These are phyloP conservation scores for Silurus aristotelis DNA, from an alignment of 2,797 vertebrate genomes.

Conservation along the genomic window DNA sequence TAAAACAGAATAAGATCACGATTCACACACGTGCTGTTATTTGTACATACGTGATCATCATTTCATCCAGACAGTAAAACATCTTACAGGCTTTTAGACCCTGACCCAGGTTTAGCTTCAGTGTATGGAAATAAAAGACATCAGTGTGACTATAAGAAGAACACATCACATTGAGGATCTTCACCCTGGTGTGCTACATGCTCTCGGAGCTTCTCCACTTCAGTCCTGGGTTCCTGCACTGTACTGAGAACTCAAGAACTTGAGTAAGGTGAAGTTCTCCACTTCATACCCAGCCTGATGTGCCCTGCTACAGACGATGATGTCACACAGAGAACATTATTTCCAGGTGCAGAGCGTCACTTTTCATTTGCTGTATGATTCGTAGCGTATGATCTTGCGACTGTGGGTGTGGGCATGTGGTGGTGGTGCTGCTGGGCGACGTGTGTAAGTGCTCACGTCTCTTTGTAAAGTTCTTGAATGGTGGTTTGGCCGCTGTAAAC, in stretches of 20 bases:
- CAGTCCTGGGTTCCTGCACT: neutral
- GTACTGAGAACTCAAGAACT: neutral
- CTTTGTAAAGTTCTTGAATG: neutral
- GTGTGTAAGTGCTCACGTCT: neutral
- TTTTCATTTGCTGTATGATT: neutral
- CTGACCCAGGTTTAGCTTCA: neutral
- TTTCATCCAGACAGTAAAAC: neutral
- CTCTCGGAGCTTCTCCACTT: neutral
- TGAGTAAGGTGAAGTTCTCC: neutral
- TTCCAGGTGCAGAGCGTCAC: neutral
- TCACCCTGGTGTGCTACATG: neutral
- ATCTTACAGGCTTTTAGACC: neutral
- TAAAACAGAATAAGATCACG: too few relatives aligned
- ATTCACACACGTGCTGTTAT: neutral
- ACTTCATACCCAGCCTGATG: neutral
- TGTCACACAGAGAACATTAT: conserved; percentile 7
- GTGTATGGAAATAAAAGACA: neutral
- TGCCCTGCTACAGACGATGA: neutral
- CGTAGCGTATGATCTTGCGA: neutral
- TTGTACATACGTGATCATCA: neutral
- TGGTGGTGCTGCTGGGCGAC: too few relatives aligned
- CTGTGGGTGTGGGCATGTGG: too few relatives aligned
- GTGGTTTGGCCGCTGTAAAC: neutral
- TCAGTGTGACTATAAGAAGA: neutral
- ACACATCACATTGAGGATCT: too few relatives aligned